A percentile compares a stretch with the other conserved stretches of the same genome.
Conservation (phyloP, 2,888 invertebrate species). For the Callosobruchus maculatus region DNA sequence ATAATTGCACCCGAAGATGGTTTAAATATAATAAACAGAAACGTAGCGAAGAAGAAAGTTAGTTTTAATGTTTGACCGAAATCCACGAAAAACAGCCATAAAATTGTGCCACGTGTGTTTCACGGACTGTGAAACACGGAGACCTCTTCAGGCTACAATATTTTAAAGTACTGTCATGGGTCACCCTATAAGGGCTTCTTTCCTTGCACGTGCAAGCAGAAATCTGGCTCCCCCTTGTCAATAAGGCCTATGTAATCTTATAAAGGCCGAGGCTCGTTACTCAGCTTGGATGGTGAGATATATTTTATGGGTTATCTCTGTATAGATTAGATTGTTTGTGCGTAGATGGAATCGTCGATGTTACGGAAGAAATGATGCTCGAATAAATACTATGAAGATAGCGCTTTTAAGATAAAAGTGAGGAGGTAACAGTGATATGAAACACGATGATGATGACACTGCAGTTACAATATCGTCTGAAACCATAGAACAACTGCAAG, state of each 20-base stretch:
- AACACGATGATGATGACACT: too few species aligned
- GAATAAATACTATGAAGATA: not conserved
- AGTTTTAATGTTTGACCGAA: too few species aligned
- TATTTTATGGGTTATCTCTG: not conserved
- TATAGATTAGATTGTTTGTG: not conserved
- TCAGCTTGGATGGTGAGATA: not conserved
- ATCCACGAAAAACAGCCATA: too few species aligned
- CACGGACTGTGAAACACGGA: too few species aligned
- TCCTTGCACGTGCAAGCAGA: not conserved
- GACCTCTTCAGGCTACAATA: not conserved
- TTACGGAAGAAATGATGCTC: not conserved
- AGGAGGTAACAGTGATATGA: not conserved
- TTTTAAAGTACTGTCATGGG: not conserved
- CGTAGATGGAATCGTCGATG: not conserved
- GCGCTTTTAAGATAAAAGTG: not conserved
- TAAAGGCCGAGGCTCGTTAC: not conserved
- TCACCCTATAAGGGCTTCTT: not conserved
- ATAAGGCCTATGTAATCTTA: not conserved
- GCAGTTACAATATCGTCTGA: too few species aligned
- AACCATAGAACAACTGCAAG: too few species aligned
- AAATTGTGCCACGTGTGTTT: too few species aligned
- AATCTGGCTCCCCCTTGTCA: not conserved
- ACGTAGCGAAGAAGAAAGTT: too few species aligned
- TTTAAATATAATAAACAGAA: too few species aligned
- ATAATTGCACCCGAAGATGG: too few species aligned